Evolutionary conservation across 2,113 vertebrate species (phyloP), one percentile per base, ranked within the genome.

Genomic region (Scomber colias): DNA sequence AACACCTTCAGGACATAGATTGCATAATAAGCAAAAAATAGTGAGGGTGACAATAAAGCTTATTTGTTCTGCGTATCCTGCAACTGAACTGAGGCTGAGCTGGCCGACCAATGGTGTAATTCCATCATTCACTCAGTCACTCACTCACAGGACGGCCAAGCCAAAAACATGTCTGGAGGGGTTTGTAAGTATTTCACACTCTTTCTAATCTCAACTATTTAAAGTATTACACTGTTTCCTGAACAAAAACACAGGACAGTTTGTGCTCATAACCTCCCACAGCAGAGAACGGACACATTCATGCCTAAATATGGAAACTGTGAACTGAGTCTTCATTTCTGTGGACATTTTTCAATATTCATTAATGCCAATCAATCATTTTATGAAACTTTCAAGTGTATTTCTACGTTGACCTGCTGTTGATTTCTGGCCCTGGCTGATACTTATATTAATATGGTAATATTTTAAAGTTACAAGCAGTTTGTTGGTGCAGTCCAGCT

Each of bases 401-500:
- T 53, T 61, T 61, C 21, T 6, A 55, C 4, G 9, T 27, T 56
- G 19, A 56, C 24, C 5, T 0, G 2, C 31, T n/a, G 48, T 61
- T 27, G 46, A 55, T 24, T 40, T 57, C 13, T 19, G 31, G 5
- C 63, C 56, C 50, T 57, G 12, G 10, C 9, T 60, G 27, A 71
- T 14, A 19, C 7, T 71, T 31, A 46, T 54, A 17, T 14, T 53
- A 31, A 68, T 0, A 49, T 30, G n/a, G 19, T n/a, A 49, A 79
- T 57, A 60, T 9, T 8, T 11, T 45, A 1, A 55, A 73, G 15
- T 95, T 92, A 99, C 97, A 89, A 99, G 95, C 54, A 98, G 89
- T 77, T 96, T 97, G 94, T 95, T 96, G 83, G 94, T 97, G 91
- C 94, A 89, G 86, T 97, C 96, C 93, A 99, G 95, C 17, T 96